Evolutionary conservation across 2,113 vertebrate species (phyloP).

Genomic region (Falcunculus frontatus): DNA sequence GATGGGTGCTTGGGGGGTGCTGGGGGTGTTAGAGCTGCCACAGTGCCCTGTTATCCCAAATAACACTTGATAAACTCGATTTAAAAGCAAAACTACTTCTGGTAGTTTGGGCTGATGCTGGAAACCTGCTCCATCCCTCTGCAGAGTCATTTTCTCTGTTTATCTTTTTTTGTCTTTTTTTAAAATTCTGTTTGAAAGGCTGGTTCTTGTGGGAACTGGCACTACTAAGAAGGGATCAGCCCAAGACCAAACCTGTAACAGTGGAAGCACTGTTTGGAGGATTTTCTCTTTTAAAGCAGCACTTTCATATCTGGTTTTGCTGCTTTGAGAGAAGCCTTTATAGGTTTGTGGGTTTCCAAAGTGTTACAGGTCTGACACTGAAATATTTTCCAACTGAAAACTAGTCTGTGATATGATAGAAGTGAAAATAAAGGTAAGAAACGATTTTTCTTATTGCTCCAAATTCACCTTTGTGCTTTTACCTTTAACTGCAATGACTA

Average conservation of each 20-base stretch:
- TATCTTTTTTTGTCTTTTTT: background rate
- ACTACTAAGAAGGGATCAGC: background rate
- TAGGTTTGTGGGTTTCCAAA: background rate
- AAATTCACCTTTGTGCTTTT: background rate
- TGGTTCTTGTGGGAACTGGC: background rate
- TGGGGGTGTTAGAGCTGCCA: background rate
- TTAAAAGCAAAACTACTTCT: background rate
- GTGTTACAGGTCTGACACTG: background rate
- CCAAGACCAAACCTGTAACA: background rate
- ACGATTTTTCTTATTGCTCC: background rate
- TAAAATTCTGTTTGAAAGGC: background rate
- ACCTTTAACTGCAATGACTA: background rate
- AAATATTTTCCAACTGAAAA: background rate
- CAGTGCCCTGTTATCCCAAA: background rate
- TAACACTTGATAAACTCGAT: background rate
- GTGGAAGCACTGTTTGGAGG: background rate
- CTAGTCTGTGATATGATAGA: background rate
- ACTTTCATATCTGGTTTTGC: background rate
- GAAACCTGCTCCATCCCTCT: background rate
- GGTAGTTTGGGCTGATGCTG: background rate
- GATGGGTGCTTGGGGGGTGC: background rate
- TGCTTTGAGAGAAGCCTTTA: background rate
- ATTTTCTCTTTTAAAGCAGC: background rate
- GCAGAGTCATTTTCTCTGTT: background rate
- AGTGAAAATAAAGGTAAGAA: background rate